These are phyloP conservation scores for Polydrusus tereticollis DNA, from an alignment of 2,888 invertebrate genomes.

Conservation along the genomic window DNA sequence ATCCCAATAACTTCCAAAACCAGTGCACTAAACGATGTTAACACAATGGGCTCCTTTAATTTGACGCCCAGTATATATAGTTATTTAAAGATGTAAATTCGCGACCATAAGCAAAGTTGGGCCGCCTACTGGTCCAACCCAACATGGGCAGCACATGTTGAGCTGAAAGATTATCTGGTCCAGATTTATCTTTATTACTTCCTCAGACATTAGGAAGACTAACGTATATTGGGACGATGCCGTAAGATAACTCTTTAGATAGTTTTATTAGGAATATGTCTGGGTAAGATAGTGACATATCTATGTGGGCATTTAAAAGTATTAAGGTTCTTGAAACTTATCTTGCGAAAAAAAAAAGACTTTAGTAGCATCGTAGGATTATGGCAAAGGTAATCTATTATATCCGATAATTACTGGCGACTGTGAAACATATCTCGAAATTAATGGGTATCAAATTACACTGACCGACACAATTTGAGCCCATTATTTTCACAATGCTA, in stretches of 20 bases:
- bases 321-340: background rate
- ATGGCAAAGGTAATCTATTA: no score
- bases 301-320: slow-evolving; percentile 26
- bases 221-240: slow-evolving; percentile 41
- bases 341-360: slow-evolving; percentile 19
- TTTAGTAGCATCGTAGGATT: no score
- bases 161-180: slow-evolving; percentile 49
- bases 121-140: slow-evolving; percentile 48
- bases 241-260: slow-evolving; percentile 33
- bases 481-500: no score
- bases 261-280: slow-evolving; percentile 20
- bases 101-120: slow-evolving; percentile 44
- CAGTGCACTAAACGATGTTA: no score
- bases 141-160: slow-evolving; percentile 50
- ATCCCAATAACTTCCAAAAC: no score
- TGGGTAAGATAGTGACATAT: slow-evolving; percentile 30
- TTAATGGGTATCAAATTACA: no score
- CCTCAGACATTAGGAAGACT: slow-evolving; percentile 47
- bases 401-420: no score
- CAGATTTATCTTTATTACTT: slow-evolving; percentile 51
- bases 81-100: slow-evolving; percentile 41
- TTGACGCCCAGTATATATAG: slow-evolving; percentile 17
- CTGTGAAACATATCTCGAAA: no score
- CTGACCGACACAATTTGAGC: no score
- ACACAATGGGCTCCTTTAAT: no score